Conservation (phyloP, 2,797 vertebrate genomes). For the Alosa sapidissima region DNA sequence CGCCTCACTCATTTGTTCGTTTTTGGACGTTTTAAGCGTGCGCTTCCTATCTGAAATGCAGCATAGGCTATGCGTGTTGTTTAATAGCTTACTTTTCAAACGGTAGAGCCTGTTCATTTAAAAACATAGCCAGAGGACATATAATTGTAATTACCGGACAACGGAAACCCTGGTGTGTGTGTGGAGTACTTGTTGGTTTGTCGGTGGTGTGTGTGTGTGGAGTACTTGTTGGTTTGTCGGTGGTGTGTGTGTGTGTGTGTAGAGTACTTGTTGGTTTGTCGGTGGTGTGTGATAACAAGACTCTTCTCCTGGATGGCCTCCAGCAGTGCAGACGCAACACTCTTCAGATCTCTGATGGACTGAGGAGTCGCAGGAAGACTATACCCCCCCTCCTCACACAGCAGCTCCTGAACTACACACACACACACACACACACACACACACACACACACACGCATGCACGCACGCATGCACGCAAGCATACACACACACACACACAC, state of each 20-base stretch:
- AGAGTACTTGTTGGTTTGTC: constrained; percentile 95
- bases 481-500: background rate
- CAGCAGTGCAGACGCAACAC: constrained; percentile 91
- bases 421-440: background rate
- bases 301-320: constrained; percentile 99
- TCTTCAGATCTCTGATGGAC: constrained; percentile 96
- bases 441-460: background rate
- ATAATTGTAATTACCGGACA: no score
- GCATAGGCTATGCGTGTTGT: no score
- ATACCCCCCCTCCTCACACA: constrained; percentile 91
- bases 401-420: constrained; percentile 74
- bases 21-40: no score
- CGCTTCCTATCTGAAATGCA: no score
- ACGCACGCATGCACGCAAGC: background rate
- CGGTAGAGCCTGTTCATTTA: no score
- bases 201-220: background rate
- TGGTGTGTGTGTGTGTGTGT: background rate
- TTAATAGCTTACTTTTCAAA: no score
- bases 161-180: no score
- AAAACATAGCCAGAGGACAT: no score
- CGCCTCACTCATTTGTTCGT: no score
- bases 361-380: constrained; percentile 94
- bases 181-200: background rate
- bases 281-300: constrained; percentile 97
- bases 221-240: background rate